Base-by-base conservation (phyloP, 2,888 invertebrate species). In the Ctena decussata region DNA sequence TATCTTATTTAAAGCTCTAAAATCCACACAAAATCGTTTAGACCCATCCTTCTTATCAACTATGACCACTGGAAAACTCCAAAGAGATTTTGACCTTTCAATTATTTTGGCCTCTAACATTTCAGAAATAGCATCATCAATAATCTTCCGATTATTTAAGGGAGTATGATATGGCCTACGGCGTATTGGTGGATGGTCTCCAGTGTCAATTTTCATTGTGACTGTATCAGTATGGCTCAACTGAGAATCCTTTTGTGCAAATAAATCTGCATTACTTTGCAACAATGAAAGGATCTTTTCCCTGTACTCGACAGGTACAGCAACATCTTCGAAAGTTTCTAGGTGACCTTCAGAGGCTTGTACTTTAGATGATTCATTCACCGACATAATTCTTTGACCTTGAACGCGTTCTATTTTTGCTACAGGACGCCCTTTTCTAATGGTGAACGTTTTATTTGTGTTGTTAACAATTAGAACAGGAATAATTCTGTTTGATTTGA, bases 11-110 rank as follows among this genome's bases (percentile, higher is more conserved):
- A n/a, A n/a, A n/a, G n/a, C n/a, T n/a, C n/a, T 69, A 30, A 69
- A 69, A 24, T 69, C 69, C 5, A 75, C 71, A 77, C 82, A 82
- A 53, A 82, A 77, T 24, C 77, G 32, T 72, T 71, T 77, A 21
- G 44, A 35, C 0, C 41, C 41, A 41, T 41, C 41, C 6, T 15
- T 6, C 41, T 41, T 41, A 15, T 41, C 41, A 41, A 15, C 41
- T 11, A 41, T 41, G 6, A 41, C 41, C 15, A 41, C 41, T 41
- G 41, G 41, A 15, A 41, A 41, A 11, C 8, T 15, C 6, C 15
- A 41, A 41, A 15, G 41, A 15, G 8, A 11, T 41, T 41, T 41
- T 41, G 41, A 41, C 41, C 41, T 41, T 11, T 15, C 15, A 11
- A 41, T 41, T 41, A 41, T 41, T 15, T 15, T 15, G 6, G 41